Base-by-base conservation (phyloP, 2,113 vertebrate genomes). In the Cebidichthys violaceus region DNA sequence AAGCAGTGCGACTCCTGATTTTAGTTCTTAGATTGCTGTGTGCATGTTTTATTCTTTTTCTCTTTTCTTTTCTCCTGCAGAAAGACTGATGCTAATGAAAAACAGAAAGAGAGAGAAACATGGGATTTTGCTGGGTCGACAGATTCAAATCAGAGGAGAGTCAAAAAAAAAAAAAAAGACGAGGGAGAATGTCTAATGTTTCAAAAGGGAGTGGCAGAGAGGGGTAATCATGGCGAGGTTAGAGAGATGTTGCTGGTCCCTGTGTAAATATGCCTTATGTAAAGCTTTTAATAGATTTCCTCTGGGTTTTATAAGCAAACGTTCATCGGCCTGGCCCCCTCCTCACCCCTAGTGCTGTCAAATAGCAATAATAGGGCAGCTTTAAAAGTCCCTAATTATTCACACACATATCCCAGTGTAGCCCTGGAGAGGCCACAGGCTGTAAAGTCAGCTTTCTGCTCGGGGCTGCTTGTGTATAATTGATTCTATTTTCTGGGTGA, bases 261-360 rank as follows among this genome's bases (percentile, higher is more conserved):
- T 77, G 89, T 90, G 84, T 92, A 94, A 92, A 92, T 90, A 92
- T 81, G 86, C 69, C 74, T 90, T 84, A 81, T 75, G 72, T 80
- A 82, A 90, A 88, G 86, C 88, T 86, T 91, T 92, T 90, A 91
- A 86, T 89, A 91, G 85, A 91, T 92, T 89, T 90, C 82, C 87
- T 88, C 75, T 84, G 82, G 84, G 89, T 86, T 89, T 88, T 85
- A 87, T 92, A 84, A 89, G 70, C 50, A 71, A 82, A 79, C 75
- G 76, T 73, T 86, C 86, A 78, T 75, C 0, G 15, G 45, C 47
- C 61, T 45, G 50, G n/a, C 73, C 65, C 57, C 31, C 47, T 52
- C 64, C 70, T 43, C 20, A 70, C 61, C 52, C 31, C 54, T 41
- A 43, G 67, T 35, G 64, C 80, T 81, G 67, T 87, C 66, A 90